These are phyloP conservation scores for Carcharodon carcharias DNA, from an alignment of 2,797 vertebrate genomes.

Conservation along the genomic window DNA sequence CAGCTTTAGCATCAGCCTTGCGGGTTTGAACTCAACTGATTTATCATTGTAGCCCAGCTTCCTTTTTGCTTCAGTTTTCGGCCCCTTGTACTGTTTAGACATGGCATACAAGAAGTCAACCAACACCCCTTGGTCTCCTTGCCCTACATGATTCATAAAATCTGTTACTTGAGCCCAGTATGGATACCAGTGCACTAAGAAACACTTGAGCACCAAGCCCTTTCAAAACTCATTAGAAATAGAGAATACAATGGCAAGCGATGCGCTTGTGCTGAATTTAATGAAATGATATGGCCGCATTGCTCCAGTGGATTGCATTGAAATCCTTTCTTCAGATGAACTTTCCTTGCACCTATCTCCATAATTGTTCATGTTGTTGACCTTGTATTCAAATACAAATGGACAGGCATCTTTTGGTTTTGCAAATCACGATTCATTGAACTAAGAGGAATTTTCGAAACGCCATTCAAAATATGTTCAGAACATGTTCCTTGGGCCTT, in stretches of 20 bases:
- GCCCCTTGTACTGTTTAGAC: not conserved
- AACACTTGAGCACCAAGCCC: not conserved
- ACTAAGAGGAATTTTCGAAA: not conserved
- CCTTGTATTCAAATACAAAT: not conserved
- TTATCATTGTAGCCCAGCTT: not conserved
- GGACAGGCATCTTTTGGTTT: not conserved
- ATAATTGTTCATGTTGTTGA: not conserved
- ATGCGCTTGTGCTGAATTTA: not conserved
- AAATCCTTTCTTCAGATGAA: not conserved
- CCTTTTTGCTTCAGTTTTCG: not conserved
- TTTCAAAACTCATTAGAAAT: not conserved
- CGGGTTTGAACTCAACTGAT: not conserved
- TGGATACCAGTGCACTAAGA: not conserved
- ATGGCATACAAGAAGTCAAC: not conserved
- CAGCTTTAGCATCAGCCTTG: not conserved
- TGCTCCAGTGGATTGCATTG: not conserved
- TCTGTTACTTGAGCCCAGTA: not conserved
- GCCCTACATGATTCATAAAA: not conserved
- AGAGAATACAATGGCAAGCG: not conserved
- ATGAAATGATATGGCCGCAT: not conserved
- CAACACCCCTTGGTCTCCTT: not conserved
- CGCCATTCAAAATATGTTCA: not conserved
- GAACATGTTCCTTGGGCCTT: not conserved
- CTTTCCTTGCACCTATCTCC: not conserved
- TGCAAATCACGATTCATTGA: not conserved